Evolutionary conservation across 2,888 invertebrate species (phyloP), one percentile per base, ranked within the genome.

Genomic region (Acanthacorydalis orientalis): DNA sequence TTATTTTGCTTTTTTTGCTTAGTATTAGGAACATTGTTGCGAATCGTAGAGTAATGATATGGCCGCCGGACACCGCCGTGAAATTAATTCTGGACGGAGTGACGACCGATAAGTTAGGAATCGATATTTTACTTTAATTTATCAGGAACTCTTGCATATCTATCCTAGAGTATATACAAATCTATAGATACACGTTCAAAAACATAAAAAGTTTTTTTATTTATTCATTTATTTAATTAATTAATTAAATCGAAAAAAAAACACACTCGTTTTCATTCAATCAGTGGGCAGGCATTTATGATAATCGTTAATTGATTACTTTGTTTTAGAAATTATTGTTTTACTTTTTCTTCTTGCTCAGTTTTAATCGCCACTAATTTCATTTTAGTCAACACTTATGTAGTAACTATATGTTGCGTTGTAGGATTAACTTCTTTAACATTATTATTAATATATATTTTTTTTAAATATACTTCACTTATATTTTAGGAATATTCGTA

Each of bases 401-500:
- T 66, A 67, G 65, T 67, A 67, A 68, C 67, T 68, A 66, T 66
- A 63, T 63, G 67, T 67, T 66, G 66, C 67, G 61, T 64, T 46
- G 16, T 45, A 45, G 45, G 45, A 45, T 35, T 32, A 32, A 43
- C 31, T 43, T 43, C 23, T 23, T 23, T 23, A 23, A 23, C 23
- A 23, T 23, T 23, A 23, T 23, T 23, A 23, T 23, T 23, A 23
- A 23, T 23, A 23, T 23, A n/a, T n/a, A 14, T 14, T 38, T 14
- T 16, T 39, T 14, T 39, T 43, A 31, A 31, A 31, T 23, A 32
- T 14, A 43, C 31, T 31, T 43, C 43, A 31, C 8, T 43, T 31
- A 31, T 10, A 12, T 43, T 43, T 43, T 31, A 43, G 32, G 31
- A 31, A 43, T 43, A 31, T 43, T 31, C 39, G 14, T 15, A 39